Base-by-base conservation (phyloP, 2,113 vertebrate species). In the Dicaeum eximium region DNA sequence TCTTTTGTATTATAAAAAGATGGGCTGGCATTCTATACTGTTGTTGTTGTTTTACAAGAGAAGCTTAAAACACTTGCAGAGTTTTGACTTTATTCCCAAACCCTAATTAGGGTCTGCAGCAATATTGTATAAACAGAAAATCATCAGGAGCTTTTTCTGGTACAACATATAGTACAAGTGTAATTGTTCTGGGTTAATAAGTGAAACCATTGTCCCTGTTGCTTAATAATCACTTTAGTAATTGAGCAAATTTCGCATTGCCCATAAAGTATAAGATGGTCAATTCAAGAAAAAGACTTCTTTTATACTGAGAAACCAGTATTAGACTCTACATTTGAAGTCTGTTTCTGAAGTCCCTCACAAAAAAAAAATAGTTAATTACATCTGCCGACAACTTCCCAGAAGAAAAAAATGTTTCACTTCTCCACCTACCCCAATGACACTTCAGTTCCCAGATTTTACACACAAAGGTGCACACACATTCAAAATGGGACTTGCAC, bases 51-150 rank as follows among this genome's bases (percentile, higher is more conserved):
- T 95, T 58, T 87, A 94, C 10, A n/a, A 81, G 95, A 89, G 48
- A 92, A 95, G 42, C 88, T 96, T 86, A 92, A 90, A 94, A 97
- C 69, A 90, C 86, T 95, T 31, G 22, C 54, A 73, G 74, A 69
- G 60, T 74, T 94, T 75, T 93, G 87, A 97, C 85, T 95, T 94
- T 82, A 92, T 93, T 97, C 91, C 93, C 96, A 95, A 96, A 88
- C 50, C 69, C 81, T 95, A 82, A 96, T 96, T 95, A 94, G 80
- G 70, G 69, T 92, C 51, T 89, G 80, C 57, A 87, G 80, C 35
- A 91, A 38, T 88, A 66, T 86, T 90, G 65, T 89, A 83, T 90
- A 97, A 96, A 96, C 45, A 95, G 53, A 97, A 96, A 95, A 95
- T 71, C 57, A 87, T 89, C 82, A 90, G 66, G 48, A 88, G 77